Evolutionary conservation across 2,113 vertebrate species (phyloP).

Genomic region (Tupaia tana): DNA sequence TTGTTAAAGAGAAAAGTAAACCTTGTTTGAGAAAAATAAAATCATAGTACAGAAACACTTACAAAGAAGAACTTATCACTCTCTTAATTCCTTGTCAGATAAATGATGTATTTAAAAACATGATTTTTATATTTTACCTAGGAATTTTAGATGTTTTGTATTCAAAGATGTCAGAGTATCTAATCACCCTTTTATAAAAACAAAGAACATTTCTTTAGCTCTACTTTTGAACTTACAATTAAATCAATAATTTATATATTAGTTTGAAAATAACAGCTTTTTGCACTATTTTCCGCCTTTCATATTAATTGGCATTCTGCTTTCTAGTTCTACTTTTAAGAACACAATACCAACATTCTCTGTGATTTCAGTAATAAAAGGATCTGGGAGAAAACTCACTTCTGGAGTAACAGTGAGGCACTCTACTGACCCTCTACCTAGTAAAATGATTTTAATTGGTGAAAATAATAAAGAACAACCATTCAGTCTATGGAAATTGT

Average conservation of each 20-base stretch:
- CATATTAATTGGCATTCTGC: neutral
- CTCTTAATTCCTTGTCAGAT: neutral
- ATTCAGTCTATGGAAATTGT: neutral
- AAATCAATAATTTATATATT: neutral
- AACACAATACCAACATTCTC: neutral
- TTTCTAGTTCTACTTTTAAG: neutral
- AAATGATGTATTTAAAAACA: neutral
- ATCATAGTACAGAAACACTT: neutral
- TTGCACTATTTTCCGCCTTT: neutral
- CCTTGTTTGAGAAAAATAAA: neutral
- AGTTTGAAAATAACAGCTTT: neutral
- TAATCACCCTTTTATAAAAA: neutral
- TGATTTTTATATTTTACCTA: neutral
- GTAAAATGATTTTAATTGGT: neutral
- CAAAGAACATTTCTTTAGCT: neutral
- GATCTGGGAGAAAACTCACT: neutral
- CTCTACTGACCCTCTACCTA: neutral
- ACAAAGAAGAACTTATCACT: neutral
- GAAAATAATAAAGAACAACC: neutral
- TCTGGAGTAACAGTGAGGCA: neutral
- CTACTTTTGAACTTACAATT: neutral
- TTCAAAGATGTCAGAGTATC: neutral
- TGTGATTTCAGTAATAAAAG: neutral
- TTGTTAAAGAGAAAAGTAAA: neutral
- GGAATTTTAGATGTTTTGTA: neutral